Evolutionary conservation across 2,888 invertebrate species (phyloP), one percentile per base, ranked within the genome.

Genomic region (Ectobius pallidus): DNA sequence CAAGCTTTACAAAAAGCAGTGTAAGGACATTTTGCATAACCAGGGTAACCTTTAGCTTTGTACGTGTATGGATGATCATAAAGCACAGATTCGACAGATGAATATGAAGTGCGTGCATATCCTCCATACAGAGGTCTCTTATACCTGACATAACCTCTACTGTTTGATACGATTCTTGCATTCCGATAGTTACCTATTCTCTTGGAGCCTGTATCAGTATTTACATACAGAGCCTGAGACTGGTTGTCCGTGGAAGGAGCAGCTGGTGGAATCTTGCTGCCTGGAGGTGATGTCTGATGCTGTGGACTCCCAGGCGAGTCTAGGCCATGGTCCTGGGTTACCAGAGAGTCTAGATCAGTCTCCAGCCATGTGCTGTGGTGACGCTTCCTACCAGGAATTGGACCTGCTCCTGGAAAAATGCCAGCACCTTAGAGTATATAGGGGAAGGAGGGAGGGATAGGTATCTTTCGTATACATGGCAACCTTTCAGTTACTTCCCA

Each of bases 261-360:
- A 25, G 58, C 76, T 77, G 18, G 77, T 68, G 14, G 42, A 9
- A 52, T 74, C 74, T 18, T 74, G 74, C 49, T 62, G 46, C 73
- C 52, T 67, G 49, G 70, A 20, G 75, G 73, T 25, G 76, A 74
- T 4, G 74, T 72, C n/a, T 75, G 72, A 30, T 69, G 74, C 18
- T 75, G 75, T 14, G 75, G 77, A 25, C 62, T 73, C 0, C 76
- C 75, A 44, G 76, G 72, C 52, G 73, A 83, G 55, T 82, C 87
- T 39, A 88, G 83, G 2, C 89, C 91, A 77, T 90, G 91, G 81
- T 95, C 94, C 69, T 90, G 85, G 0, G 92, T 91, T 73, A 89
- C 87, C 80, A 93, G 91, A 0, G 93, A 91, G 81, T 96, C 96
- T 32, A 97, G 84, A 83, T 97, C 96, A 0, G 96, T 96, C 84